These are phyloP conservation scores for Esox niger DNA, from an alignment of 2,113 vertebrate species.

Conservation along the genomic window DNA sequence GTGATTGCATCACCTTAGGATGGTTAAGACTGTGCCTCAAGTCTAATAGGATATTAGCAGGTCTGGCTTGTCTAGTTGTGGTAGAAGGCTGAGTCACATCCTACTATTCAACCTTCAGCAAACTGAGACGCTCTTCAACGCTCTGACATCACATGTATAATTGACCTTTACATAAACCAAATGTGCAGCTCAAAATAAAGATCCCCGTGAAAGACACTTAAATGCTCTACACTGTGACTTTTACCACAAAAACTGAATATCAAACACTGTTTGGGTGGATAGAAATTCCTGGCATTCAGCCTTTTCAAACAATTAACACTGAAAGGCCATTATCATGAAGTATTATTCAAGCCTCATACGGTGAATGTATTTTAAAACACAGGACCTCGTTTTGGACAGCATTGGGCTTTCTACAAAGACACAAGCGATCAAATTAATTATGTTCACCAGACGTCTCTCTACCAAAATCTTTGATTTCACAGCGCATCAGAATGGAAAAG, in stretches of 20 bases:
- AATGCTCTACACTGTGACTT: conserved; percentile 72
- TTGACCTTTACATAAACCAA: conserved; percentile 71
- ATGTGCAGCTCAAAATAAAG: conserved; percentile 51
- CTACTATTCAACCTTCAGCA: conserved; percentile 13
- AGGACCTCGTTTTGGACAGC: too few species aligned
- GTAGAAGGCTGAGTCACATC: background rate
- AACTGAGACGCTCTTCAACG: conserved; percentile 47
- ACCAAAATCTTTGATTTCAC: too few species aligned
- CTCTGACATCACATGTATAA: conserved; percentile 37
- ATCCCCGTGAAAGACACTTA: conserved; percentile 55
- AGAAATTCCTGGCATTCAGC: too few species aligned
- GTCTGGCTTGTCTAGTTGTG: conserved; percentile 10
- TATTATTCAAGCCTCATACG: too few species aligned
- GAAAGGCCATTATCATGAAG: too few species aligned
- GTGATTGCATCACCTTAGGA: background rate
- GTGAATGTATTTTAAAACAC: too few species aligned
- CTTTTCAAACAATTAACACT: too few species aligned
- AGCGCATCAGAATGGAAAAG: too few species aligned
- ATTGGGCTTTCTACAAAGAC: too few species aligned
- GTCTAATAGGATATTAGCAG: conserved; percentile 11
- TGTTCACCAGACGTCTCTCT: too few species aligned
- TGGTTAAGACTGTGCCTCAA: conserved; percentile 12
- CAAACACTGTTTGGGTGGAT: conserved; percentile 53
- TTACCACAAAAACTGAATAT: conserved; percentile 75
- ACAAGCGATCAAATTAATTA: too few species aligned